Conservation (phyloP, 1,140 invertebrate species). For the Eriocheir sinensis region DNA sequence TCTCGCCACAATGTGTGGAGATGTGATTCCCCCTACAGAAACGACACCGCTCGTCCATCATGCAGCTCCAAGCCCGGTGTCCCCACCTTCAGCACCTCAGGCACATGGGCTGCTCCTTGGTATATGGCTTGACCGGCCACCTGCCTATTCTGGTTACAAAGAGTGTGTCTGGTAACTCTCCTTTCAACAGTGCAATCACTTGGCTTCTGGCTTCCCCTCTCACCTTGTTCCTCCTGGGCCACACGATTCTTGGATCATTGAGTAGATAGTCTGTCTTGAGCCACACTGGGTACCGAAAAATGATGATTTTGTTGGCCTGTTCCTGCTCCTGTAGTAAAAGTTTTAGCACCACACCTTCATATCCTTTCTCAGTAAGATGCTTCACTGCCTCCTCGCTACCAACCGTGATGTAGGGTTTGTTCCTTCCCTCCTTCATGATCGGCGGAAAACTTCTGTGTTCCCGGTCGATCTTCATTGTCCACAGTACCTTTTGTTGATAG, state of each 20-base stretch:
- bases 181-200: neutral
- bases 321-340: too few species aligned
- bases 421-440: too few species aligned
- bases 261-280: neutral
- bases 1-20: neutral
- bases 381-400: too few species aligned
- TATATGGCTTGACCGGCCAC: neutral
- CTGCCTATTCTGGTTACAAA: neutral
- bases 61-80: neutral
- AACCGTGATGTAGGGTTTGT: too few species aligned
- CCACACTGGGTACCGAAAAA: constrained; percentile 35
- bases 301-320: neutral
- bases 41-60: neutral
- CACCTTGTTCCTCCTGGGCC: too few species aligned
- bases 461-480: too few species aligned
- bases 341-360: too few species aligned
- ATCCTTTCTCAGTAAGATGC: too few species aligned
- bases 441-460: too few species aligned
- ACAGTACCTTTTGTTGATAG: too few species aligned
- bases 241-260: neutral
- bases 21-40: neutral
- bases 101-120: neutral
- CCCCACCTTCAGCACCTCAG: neutral
- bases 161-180: neutral
- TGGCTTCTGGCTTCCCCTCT: neutral